Conservation (phyloP, 2,113 vertebrate species). For the Melanocharis versteri region DNA sequence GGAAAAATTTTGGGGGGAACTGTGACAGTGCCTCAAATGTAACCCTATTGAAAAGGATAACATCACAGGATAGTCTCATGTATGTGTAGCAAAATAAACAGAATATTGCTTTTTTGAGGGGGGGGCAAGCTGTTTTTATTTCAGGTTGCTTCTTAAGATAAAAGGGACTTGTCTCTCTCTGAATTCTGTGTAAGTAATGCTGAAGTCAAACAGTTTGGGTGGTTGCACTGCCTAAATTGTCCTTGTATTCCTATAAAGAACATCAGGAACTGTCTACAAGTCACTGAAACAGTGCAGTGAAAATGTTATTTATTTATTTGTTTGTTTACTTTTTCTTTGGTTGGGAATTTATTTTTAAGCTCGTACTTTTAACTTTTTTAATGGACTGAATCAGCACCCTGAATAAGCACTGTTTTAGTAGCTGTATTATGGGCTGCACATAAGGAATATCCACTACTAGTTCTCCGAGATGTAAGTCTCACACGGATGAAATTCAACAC, state of each 20-base stretch:
- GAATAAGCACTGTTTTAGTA: slow-evolving; percentile 10
- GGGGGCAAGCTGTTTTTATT: background rate
- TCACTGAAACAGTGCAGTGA: slow-evolving; percentile 40
- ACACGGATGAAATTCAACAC: slow-evolving; percentile 38
- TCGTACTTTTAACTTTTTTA: slow-evolving; percentile 24
- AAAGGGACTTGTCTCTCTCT: background rate
- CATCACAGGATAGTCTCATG: background rate
- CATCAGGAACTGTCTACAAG: background rate
- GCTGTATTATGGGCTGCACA: background rate
- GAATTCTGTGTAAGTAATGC: slow-evolving; percentile 32
- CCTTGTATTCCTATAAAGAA: background rate
- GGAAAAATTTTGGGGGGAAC: background rate
- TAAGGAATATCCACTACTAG: background rate
- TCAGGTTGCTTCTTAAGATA: slow-evolving; percentile 19
- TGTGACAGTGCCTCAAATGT: background rate
- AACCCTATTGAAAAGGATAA: background rate
- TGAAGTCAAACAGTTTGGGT: background rate
- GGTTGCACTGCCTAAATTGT: slow-evolving; percentile 48
- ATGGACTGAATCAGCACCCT: background rate
- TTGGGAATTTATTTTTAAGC: slow-evolving; percentile 3
- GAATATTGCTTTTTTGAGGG: background rate
- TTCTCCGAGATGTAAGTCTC: slow-evolving; percentile 34
- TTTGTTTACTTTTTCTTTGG: background rate
- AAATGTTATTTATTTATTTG: background rate
- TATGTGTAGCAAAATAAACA: background rate